Evolutionary conservation across 2,797 vertebrate genomes (phyloP).

Genomic region (Mormyrops attenuatus): DNA sequence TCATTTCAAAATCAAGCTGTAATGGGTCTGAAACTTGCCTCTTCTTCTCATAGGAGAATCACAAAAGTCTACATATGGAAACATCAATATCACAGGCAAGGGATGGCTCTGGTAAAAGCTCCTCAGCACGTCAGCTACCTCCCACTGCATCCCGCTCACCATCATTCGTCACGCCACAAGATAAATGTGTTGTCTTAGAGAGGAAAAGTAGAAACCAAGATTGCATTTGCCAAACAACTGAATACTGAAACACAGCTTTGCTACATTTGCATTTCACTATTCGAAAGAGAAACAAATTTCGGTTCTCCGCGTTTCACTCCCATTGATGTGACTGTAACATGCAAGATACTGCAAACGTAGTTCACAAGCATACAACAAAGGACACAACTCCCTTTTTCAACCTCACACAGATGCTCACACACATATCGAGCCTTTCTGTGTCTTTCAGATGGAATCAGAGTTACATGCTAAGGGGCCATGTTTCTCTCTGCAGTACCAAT

Average conservation of each 20-base stretch:
- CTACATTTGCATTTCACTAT: constrained; percentile 12
- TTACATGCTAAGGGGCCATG: constrained; percentile 23
- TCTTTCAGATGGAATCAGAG: constrained; percentile 32
- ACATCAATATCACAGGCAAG: constrained; percentile 61
- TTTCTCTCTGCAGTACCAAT: constrained; percentile 4
- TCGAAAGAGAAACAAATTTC: constrained; percentile 6
- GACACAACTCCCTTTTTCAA: background rate
- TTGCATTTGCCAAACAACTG: constrained; percentile 11
- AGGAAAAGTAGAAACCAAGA: constrained; percentile 12
- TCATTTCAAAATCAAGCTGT: background rate
- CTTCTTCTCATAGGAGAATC: background rate
- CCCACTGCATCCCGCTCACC: constrained; percentile 10
- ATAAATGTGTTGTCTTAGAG: background rate
- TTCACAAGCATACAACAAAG: constrained; percentile 8
- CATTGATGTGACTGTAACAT: constrained; percentile 16
- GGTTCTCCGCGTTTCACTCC: background rate
- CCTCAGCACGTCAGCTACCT: constrained; percentile 27
- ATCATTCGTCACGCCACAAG: constrained; percentile 21
- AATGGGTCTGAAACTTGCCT: background rate
- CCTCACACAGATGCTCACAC: constrained; percentile 32
- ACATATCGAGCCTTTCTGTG: constrained; percentile 36
- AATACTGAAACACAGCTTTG: constrained; percentile 12
- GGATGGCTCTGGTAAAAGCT: constrained; percentile 29
- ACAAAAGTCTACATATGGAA: constrained; percentile 27
- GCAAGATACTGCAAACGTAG: constrained; percentile 17